These are phyloP conservation scores for Eudasyphora cyanicolor DNA, from an alignment of 2,888 invertebrate species.

Conservation along the genomic window DNA sequence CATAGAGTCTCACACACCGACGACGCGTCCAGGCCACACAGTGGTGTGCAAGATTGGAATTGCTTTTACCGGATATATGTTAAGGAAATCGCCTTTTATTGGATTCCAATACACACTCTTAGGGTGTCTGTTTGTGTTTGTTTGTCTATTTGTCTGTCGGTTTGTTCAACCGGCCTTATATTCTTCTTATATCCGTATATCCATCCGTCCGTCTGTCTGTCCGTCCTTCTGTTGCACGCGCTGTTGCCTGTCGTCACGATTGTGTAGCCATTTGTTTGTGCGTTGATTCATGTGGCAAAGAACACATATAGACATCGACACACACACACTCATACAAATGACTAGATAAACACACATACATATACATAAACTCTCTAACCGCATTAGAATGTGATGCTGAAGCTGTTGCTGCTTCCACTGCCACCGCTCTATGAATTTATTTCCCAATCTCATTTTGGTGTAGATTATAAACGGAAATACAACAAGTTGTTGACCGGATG, in stretches of 20 bases:
- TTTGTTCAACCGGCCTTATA: background rate
- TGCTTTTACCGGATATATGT: conserved; percentile 59
- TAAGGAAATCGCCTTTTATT: conserved; percentile 64
- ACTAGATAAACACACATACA: background rate
- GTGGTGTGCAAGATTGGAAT: conserved; percentile 25
- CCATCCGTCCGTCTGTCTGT: background rate
- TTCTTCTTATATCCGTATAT: background rate
- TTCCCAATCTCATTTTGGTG: conserved; percentile 39
- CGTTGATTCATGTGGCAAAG: background rate
- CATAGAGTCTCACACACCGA: background rate
- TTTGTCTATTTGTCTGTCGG: background rate
- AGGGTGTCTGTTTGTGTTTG: background rate
- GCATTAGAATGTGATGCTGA: background rate
- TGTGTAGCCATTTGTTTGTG: conserved; percentile 15
- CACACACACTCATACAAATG: background rate
- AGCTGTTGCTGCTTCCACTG: background rate
- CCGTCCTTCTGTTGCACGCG: conserved; percentile 21
- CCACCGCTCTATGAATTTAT: conserved; percentile 50
- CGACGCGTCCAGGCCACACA: too few relatives aligned
- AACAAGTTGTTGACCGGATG: conserved; percentile 65
- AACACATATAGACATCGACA: background rate
- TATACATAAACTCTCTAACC: too few relatives aligned
- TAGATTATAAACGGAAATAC: conserved; percentile 58
- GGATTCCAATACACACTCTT: conserved; percentile 54
- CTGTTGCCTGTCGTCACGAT: conserved; percentile 40